Percentiles rank a stretch among this genome's conserved stretches.
phyloP scores from a whole-genome alignment of 23 tunicate genomes.

The Botrylloides violaceus region DNA sequence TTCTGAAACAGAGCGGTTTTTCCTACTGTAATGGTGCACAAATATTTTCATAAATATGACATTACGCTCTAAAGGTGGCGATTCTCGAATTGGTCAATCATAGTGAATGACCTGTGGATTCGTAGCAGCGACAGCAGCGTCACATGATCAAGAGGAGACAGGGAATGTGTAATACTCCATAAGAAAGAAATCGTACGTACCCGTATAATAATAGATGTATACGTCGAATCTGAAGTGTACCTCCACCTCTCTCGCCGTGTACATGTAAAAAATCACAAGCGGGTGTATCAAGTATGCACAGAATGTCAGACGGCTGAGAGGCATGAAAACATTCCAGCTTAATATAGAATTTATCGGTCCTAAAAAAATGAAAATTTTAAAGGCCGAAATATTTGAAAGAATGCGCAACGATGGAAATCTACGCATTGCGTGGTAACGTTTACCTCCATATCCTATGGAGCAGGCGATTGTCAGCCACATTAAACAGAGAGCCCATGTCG shows the following conservation, averaged over 20 bases:
- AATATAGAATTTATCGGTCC: conserved; percentile 43
- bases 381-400: neutral
- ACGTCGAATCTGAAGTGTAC: conserved; percentile 1
- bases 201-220: neutral
- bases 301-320: conserved; percentile 44
- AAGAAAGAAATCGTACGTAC: neutral
- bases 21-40: too few relatives aligned
- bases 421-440: too few relatives aligned
- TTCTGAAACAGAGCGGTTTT: too few relatives aligned
- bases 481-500: conserved; percentile 57
- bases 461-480: conserved; percentile 64
- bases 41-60: too few relatives aligned
- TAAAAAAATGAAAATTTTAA: conserved; percentile 4
- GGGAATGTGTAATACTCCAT: too few relatives aligned
- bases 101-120: too few relatives aligned
- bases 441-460: conserved; percentile 80
- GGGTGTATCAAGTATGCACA: conserved; percentile 52
- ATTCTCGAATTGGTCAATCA: too few relatives aligned
- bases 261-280: conserved; percentile 27
- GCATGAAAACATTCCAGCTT: conserved; percentile 50
- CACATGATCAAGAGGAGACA: too few relatives aligned
- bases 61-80: too few relatives aligned
- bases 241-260: neutral
- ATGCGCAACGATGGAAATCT: neutral
- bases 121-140: too few relatives aligned